Evolutionary conservation across 1,140 invertebrate species (phyloP).

Genomic region (Arctopsyche grandis): DNA sequence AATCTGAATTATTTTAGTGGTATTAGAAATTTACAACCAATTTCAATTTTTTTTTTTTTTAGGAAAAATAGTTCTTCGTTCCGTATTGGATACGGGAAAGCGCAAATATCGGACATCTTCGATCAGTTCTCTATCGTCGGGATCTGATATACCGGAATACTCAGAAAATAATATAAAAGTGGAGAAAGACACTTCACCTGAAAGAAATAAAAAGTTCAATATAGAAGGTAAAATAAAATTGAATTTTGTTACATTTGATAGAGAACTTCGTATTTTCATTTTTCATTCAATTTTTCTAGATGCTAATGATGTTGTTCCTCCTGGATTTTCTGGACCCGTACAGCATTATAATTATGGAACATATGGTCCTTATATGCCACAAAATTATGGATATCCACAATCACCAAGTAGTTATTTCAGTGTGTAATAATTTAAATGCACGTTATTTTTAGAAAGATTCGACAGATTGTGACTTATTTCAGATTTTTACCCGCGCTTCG

Average conservation of each 20-base stretch:
- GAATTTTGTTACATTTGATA: too few species aligned
- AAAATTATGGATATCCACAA: constrained; percentile 59
- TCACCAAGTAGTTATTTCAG: constrained; percentile 61
- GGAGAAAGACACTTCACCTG: constrained; percentile 58
- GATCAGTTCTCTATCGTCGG: constrained; percentile 62
- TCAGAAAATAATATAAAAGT: constrained; percentile 58
- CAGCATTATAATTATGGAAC: constrained; percentile 59
- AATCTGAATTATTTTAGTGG: not conserved
- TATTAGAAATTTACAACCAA: not conserved
- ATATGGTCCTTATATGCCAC: constrained; percentile 53
- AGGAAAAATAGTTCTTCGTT: constrained; percentile 62
- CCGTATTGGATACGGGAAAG: constrained; percentile 63
- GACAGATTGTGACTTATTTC: too few species aligned
- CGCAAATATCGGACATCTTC: constrained; percentile 58
- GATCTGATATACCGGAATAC: constrained; percentile 55
- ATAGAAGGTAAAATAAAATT: constrained; percentile 55
- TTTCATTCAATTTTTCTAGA: constrained; percentile 53
- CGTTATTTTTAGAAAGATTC: too few species aligned
- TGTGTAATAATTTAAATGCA: too few species aligned
- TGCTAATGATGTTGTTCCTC: constrained; percentile 51
- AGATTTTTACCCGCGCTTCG: constrained; percentile 40
- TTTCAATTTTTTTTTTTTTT: constrained; percentile 42
- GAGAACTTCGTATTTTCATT: too few species aligned
- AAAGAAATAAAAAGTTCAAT: constrained; percentile 58
- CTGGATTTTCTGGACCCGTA: constrained; percentile 54